phyloP scores from a whole-genome alignment of 2,888 invertebrate species.

The Pasiphila rectangulata region DNA sequence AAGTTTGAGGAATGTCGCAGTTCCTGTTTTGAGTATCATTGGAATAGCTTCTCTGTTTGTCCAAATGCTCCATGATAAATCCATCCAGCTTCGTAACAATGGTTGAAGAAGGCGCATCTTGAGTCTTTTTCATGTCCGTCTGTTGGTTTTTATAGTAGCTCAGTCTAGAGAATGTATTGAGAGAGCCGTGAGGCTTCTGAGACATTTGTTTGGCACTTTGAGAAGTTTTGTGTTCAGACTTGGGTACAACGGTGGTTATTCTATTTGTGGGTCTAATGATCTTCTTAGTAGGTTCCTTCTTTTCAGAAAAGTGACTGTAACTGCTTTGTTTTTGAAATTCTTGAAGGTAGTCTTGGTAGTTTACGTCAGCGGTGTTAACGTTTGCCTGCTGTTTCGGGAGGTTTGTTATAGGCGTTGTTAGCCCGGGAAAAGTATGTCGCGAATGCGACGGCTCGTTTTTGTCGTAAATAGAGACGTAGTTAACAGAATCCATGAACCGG shows the following conservation, averaged over 20 bases:
- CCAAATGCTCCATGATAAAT: constrained; percentile 24
- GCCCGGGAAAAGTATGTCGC: not conserved
- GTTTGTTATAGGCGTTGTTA: not conserved
- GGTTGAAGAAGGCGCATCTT: constrained; percentile 20
- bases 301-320: constrained; percentile 11
- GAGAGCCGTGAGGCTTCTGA: constrained; percentile 53
- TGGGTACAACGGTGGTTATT: constrained; percentile 36
- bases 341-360: constrained; percentile 52
- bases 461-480: constrained; percentile 20
- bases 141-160: constrained; percentile 70
- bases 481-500: constrained; percentile 15
- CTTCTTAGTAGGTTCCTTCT: constrained; percentile 31
- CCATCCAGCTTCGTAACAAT: constrained; percentile 28
- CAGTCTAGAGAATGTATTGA: constrained; percentile 68
- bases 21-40: constrained; percentile 2
- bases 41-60: not conserved
- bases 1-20: constrained; percentile 1
- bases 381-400: constrained; percentile 30
- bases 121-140: constrained; percentile 42
- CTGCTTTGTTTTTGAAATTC: constrained; percentile 43
- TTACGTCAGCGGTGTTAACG: not conserved
- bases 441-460: constrained; percentile 11
- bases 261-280: constrained; percentile 37
- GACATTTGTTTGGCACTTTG: constrained; percentile 55
- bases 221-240: constrained; percentile 37